Conservation (phyloP, 2,888 invertebrate genomes). For the Bembecia ichneumoniformis region DNA sequence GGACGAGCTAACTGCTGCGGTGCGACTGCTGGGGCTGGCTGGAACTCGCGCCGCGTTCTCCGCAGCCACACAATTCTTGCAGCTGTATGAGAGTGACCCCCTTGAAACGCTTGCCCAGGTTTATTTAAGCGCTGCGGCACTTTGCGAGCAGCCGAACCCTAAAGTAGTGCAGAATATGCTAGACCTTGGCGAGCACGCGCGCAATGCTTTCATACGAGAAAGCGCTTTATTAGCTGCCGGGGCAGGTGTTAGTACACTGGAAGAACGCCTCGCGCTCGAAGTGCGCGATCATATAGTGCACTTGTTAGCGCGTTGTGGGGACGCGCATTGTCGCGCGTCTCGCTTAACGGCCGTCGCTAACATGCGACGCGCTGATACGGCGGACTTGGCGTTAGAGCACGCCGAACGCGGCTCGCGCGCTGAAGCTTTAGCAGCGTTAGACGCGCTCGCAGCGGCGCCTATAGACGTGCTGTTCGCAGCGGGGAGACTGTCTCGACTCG, state of each 20-base stretch:
- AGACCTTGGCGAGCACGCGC: constrained; percentile 14
- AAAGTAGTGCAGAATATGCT: constrained; percentile 1
- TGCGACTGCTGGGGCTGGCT: constrained; percentile 24
- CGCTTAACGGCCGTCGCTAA: constrained; percentile 35
- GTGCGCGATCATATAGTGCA: constrained; percentile 11
- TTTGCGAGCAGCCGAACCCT: constrained; percentile 16
- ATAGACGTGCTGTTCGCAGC: constrained; percentile 10
- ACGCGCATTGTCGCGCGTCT: constrained; percentile 22
- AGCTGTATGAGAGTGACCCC: constrained; percentile 18
- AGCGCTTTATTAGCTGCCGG: constrained; percentile 5
- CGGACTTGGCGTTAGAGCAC: constrained; percentile 12
- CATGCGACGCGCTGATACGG: constrained; percentile 23
- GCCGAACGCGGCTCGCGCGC: constrained; percentile 13
- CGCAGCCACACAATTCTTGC: constrained; percentile 29
- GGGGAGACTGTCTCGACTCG: constrained; percentile 5
- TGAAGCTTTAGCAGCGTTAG: constrained; percentile 24
- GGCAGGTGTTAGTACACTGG: constrained; percentile 7
- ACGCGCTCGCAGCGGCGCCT: constrained; percentile 34
- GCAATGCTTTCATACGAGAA: constrained; percentile 14
- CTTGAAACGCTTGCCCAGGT: constrained; percentile 1
- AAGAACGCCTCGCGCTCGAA: neutral
- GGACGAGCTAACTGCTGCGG: no score
- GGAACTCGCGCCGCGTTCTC: constrained; percentile 23
- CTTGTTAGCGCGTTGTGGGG: constrained; percentile 19
- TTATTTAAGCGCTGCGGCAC: constrained; percentile 7